Conservation (phyloP, 2,797 vertebrate species). For the Pteronotus mesoamericanus region DNA sequence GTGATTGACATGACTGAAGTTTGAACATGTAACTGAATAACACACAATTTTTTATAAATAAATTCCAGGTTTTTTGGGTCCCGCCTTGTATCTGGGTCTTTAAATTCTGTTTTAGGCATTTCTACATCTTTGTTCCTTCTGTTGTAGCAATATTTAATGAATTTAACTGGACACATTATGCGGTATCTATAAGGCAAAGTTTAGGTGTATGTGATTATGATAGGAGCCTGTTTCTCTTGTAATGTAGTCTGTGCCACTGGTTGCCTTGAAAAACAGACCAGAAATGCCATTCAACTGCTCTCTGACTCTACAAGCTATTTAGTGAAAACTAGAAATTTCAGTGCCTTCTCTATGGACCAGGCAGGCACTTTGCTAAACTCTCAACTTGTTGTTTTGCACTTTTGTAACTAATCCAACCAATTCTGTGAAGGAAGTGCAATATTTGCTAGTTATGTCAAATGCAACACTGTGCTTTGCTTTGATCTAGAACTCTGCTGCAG, state of each 20-base stretch:
- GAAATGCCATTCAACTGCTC: not conserved
- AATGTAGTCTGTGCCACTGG: not conserved
- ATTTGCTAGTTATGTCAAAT: not conserved
- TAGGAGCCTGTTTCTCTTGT: not conserved
- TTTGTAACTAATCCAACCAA: not conserved
- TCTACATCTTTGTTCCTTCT: not conserved
- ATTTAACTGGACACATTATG: not conserved
- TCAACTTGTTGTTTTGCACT: not conserved
- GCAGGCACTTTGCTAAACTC: not conserved
- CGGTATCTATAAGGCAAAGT: not conserved
- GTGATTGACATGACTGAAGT: not conserved
- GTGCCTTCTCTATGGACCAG: not conserved
- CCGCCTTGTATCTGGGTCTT: not conserved
- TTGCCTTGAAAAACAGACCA: not conserved
- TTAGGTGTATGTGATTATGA: not conserved
- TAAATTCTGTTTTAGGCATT: not conserved
- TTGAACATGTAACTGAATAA: not conserved
- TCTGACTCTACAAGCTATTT: not conserved
- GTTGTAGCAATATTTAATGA: not conserved
- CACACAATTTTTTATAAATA: not conserved
- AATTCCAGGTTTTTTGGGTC: not conserved
- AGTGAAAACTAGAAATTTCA: not conserved
- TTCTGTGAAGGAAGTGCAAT: slow-evolving; percentile 2
- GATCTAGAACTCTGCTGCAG: not conserved
- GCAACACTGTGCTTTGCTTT: not conserved